phyloP scores from a whole-genome alignment of 2,797 vertebrate species.

The Micromesistius poutassou region DNA sequence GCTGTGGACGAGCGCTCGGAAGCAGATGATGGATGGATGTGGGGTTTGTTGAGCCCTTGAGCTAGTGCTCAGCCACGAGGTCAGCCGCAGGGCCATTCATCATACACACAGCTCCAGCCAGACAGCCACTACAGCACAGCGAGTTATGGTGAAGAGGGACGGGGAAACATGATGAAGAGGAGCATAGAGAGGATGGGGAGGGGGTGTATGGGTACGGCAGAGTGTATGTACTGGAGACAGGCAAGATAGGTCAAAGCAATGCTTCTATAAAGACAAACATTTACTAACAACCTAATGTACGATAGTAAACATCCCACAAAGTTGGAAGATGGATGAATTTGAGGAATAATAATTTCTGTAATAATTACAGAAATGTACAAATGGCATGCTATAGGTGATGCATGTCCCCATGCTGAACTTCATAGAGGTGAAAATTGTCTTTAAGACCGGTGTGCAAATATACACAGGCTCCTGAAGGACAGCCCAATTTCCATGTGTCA shows the following conservation, averaged over 20 bases:
- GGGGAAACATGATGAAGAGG: conserved; percentile 28
- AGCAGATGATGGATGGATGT: conserved; percentile 58
- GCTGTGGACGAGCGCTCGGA: conserved; percentile 33
- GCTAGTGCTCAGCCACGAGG: conserved; percentile 54
- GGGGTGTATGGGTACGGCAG: conserved; percentile 17
- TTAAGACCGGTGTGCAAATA: not conserved
- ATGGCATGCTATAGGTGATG: not conserved
- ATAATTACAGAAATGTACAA: not conserved
- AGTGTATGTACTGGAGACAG: not conserved
- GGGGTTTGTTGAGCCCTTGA: conserved; percentile 52
- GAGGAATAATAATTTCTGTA: too few species aligned
- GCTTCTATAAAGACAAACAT: not conserved
- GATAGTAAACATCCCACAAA: not conserved
- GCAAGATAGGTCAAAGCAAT: not conserved
- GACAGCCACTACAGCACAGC: conserved; percentile 14
- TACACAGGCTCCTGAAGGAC: not conserved
- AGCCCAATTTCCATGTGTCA: not conserved
- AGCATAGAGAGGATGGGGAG: conserved; percentile 15
- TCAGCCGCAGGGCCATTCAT: conserved; percentile 53
- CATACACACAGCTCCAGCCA: conserved; percentile 26
- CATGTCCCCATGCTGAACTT: not conserved
- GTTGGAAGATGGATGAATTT: not conserved
- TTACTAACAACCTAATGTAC: not conserved
- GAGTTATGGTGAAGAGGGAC: conserved; percentile 19
- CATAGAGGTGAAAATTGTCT: not conserved